Evolutionary conservation across 35 echinoderm and acorn worm species (phyloP).

Genomic region (Anneissia japonica): DNA sequence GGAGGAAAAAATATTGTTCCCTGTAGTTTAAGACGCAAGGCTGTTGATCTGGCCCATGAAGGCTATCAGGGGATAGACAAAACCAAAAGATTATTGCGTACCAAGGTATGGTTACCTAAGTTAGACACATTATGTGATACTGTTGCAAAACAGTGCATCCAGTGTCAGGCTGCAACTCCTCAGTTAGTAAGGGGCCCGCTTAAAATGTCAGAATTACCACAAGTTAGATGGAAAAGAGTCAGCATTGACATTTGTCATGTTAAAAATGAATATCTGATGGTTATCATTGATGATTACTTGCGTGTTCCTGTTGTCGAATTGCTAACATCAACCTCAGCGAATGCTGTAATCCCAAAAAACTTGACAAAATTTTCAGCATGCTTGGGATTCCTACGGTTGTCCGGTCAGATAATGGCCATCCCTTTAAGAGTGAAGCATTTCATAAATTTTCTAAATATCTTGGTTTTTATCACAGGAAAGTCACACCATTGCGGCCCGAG

Average conservation of each 20-base stretch:
- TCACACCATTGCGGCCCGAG: slow-evolving; percentile 65
- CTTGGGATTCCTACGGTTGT: slow-evolving; percentile 5
- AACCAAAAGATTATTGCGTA: no score
- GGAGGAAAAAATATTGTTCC: slow-evolving; percentile 19
- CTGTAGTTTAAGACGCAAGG: no score
- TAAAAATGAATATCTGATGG: not conserved
- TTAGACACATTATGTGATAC: no score
- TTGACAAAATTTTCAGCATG: slow-evolving; percentile 20
- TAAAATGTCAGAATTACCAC: no score
- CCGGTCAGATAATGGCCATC: not conserved
- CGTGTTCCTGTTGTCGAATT: slow-evolving; percentile 25
- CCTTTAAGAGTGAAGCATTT: slow-evolving; percentile 36
- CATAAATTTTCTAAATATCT: slow-evolving; percentile 48
- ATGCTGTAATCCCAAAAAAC: slow-evolving; percentile 25
- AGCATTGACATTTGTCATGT: not conserved
- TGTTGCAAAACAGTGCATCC: no score
- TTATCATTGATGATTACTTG: not conserved
- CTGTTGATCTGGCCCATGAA: no score
- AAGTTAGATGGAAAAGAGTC: not conserved
- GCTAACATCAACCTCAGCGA: slow-evolving; percentile 1
- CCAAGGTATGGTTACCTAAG: no score
- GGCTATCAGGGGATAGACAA: no score
- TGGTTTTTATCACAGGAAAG: slow-evolving; percentile 45
- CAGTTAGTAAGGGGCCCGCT: no score
- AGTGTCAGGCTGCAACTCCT: no score